Evolutionary conservation across 2,797 vertebrate genomes (phyloP), one percentile per base, ranked within the genome.

Genomic region (Pantherophis alleghaniensis): DNA sequence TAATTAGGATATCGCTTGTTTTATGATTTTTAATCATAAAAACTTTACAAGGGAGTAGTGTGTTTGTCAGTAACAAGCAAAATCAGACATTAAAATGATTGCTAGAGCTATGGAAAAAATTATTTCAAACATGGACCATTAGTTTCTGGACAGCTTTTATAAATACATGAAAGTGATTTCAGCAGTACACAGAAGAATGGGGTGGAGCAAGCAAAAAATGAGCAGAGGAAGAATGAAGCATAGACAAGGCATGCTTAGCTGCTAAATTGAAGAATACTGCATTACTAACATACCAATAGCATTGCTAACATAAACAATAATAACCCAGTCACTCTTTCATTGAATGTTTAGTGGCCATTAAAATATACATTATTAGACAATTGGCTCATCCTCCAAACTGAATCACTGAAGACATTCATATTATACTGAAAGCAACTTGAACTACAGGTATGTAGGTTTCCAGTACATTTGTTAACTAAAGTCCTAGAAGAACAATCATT

Each of bases 151-250:
- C 94, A 95, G 95, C 94, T 96, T 96, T 96, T 94, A 92, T 26
- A 97, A 96, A 96, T 96, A 97, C 97, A 98, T 97, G 97, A 98
- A 98, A 97, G 97, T 97, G 97, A 96, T 96, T 96, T 97, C 97
- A 97, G 96, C 96, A 86, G 96, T 96, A 95, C 95, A 90, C 93
- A 95, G 96, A 97, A 28, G 95, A 97, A 96, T 96, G 96, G 97
- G 97, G 97, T 95, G 97, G 97, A 96, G 97, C 97, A 87, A 96
- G 95, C 94, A 95, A 94, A 92, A 96, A 94, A 94, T 92, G 91
- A 95, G 94, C 83, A 93, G 92, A 96, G 89, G 95, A 94, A 95
- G 93, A 94, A 94, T 22, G 24, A 87, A 94, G 93, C 94, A 91
- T 90, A 93, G 95, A 95, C 91, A 66, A 92, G 95, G 90, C 37